Evolutionary conservation across 2,797 vertebrate genomes (phyloP).

Genomic region (Rhabdophis nuchalis): DNA sequence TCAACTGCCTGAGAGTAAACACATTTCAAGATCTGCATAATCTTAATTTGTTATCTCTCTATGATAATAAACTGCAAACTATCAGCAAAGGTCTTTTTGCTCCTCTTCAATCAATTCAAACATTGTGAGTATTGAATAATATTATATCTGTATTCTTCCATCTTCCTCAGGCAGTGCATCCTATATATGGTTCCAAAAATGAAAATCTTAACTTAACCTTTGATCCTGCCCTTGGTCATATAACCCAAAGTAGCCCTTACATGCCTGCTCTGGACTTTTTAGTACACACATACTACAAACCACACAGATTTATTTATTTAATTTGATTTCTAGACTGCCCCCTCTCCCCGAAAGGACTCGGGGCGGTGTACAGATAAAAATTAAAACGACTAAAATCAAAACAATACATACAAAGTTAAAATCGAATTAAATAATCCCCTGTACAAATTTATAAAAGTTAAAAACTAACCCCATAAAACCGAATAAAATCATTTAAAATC

Average conservation of each 20-base stretch:
- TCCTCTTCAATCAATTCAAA: conserved; percentile 93
- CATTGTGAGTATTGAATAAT: conserved; percentile 82
- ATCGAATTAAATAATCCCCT: too few relatives aligned
- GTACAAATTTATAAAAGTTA: too few relatives aligned
- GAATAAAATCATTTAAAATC: too few relatives aligned
- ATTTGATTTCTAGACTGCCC: too few relatives aligned
- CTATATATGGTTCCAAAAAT: not conserved
- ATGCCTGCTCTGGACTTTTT: not conserved
- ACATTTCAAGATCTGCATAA: conserved; percentile 97
- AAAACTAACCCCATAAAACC: too few relatives aligned
- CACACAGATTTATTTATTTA: not conserved
- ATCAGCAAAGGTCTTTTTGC: conserved; percentile 94
- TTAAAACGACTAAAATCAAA: too few relatives aligned
- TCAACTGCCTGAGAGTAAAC: conserved; percentile 95
- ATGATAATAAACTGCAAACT: conserved; percentile 97
- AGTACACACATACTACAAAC: not conserved
- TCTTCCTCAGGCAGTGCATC: not conserved
- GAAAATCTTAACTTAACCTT: not conserved
- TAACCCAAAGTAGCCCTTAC: not conserved
- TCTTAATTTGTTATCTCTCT: conserved; percentile 93
- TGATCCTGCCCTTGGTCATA: not conserved
- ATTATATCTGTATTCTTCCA: not conserved
- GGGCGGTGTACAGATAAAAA: too few relatives aligned
- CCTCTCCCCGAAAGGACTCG: too few relatives aligned
- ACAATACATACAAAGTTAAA: too few relatives aligned